These are phyloP conservation scores for Galbula dea DNA, from an alignment of 2,113 vertebrate species.

Conservation along the genomic window DNA sequence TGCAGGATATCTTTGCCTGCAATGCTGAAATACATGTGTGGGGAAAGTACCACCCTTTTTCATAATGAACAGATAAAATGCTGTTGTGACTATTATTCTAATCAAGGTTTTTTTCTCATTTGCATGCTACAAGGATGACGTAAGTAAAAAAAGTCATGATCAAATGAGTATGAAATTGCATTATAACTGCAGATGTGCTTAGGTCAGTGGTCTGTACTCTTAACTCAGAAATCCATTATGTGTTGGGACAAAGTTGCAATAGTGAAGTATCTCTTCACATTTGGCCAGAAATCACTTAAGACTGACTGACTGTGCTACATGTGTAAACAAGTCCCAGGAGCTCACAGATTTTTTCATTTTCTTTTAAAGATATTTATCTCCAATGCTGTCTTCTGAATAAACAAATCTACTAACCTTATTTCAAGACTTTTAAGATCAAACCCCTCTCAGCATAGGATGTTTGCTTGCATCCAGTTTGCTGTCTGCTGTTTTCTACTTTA, in stretches of 20 bases:
- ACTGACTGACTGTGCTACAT: background rate
- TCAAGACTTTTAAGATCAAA: background rate
- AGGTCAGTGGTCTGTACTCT: conserved; percentile 10
- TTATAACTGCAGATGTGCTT: background rate
- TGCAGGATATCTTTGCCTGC: background rate
- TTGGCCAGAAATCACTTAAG: background rate
- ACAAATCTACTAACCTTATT: background rate
- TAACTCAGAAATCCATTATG: background rate
- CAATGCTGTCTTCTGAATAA: background rate
- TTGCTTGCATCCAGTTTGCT: background rate
- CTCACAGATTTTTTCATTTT: background rate
- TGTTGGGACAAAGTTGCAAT: conserved; percentile 4
- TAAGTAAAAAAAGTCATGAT: conserved; percentile 67
- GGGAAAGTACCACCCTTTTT: background rate
- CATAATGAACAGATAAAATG: background rate
- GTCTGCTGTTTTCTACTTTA: background rate
- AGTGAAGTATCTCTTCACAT: background rate
- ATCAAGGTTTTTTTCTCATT: conserved; percentile 55
- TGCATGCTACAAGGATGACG: conserved; percentile 78
- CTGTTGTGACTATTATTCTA: background rate
- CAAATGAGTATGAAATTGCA: conserved; percentile 9
- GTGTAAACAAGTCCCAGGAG: background rate
- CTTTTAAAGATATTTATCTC: background rate
- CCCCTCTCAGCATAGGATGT: background rate
- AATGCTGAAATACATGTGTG: background rate